phyloP scores from a whole-genome alignment of 2,113 vertebrate species.

The Archilochus colubris region DNA sequence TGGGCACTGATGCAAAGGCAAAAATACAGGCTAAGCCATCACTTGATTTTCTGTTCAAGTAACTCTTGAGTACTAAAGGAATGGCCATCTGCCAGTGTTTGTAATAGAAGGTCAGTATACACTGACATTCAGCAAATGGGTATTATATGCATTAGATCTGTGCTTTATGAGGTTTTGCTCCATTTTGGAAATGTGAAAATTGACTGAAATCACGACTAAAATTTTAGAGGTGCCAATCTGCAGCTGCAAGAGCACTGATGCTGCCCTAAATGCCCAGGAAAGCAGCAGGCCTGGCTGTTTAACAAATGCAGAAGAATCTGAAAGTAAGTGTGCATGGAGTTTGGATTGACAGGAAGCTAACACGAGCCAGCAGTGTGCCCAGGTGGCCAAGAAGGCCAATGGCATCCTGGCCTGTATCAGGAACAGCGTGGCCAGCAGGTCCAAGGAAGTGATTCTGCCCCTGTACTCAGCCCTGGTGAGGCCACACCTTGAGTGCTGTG shows the following conservation, averaged over 20 bases:
- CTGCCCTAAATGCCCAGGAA: background rate
- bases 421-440: no score
- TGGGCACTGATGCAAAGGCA: constrained; percentile 19
- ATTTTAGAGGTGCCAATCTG: constrained; percentile 33
- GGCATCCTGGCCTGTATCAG: no score
- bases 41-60: constrained; percentile 64
- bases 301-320: background rate
- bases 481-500: no score
- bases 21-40: constrained; percentile 34
- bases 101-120: constrained; percentile 67
- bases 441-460: no score
- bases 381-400: no score
- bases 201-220: constrained; percentile 32
- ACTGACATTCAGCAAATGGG: constrained; percentile 67
- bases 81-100: constrained; percentile 77
- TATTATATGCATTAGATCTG: constrained; percentile 42
- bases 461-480: no score
- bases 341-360: no score
- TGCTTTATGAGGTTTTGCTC: constrained; percentile 51
- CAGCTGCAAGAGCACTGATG: background rate
- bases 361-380: no score
- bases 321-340: accelerated
- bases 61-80: constrained; percentile 62
- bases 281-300: background rate
- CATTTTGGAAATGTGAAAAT: constrained; percentile 43